Conservation (phyloP, 2,797 vertebrate genomes). For the Buceros bicornis region DNA sequence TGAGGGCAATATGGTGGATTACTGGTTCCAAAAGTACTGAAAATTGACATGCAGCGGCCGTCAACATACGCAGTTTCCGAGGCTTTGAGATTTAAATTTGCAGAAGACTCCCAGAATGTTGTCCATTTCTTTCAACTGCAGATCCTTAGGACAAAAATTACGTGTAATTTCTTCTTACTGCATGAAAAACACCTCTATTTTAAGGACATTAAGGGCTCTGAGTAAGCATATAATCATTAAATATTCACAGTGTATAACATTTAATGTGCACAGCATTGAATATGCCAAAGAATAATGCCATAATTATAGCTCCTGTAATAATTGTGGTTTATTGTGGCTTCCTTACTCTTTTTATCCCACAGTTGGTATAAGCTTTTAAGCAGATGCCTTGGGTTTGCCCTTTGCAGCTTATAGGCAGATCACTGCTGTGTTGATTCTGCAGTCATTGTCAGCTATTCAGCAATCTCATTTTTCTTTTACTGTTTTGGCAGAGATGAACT, state of each 20-base stretch:
- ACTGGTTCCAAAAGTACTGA: background rate
- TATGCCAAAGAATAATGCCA: constrained; percentile 2
- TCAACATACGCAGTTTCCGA: background rate
- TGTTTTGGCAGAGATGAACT: constrained; percentile 56
- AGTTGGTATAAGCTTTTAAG: constrained; percentile 34
- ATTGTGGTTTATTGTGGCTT: constrained; percentile 8
- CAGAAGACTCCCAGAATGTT: background rate
- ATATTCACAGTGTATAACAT: constrained; percentile 5
- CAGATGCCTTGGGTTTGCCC: constrained; percentile 59
- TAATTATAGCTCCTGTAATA: constrained; percentile 47
- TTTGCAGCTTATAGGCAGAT: constrained; percentile 50
- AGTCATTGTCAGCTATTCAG: constrained; percentile 52
- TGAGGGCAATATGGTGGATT: background rate
- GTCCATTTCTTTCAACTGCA: background rate
- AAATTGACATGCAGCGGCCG: background rate
- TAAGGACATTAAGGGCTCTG: background rate
- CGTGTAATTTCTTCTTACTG: constrained; percentile 25
- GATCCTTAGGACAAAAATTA: constrained; percentile 31
- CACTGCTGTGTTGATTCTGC: constrained; percentile 38
- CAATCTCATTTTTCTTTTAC: constrained; percentile 64
- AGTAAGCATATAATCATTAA: constrained; percentile 61
- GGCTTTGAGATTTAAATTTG: constrained; percentile 11
- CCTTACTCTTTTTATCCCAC: constrained; percentile 1
- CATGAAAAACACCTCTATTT: constrained; percentile 31
- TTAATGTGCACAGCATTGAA: background rate